A percentile compares a stretch with the other conserved stretches of the same genome.
phyloP scores from a whole-genome alignment of 2,113 vertebrate genomes.

The Myotis lucifugus region DNA sequence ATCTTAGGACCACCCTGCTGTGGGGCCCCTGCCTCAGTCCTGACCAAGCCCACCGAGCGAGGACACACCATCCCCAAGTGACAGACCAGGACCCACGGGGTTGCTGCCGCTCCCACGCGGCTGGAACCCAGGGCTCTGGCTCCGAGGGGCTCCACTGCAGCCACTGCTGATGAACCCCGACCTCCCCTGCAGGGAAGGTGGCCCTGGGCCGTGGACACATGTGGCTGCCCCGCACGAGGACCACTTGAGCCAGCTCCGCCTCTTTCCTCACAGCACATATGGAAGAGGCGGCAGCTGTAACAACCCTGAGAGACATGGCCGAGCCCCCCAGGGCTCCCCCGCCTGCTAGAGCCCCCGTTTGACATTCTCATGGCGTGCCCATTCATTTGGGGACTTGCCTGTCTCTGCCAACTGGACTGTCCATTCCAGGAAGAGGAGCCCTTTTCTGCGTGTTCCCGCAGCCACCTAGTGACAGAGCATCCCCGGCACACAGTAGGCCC shows the following conservation, averaged over 20 bases:
- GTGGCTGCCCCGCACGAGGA: accelerated
- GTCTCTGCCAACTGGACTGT: not conserved
- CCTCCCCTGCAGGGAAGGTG: too few species aligned
- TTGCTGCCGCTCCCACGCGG: accelerated
- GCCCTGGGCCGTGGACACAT: accelerated
- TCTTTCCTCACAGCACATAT: not conserved
- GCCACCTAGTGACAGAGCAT: not conserved
- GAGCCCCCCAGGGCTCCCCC: accelerated
- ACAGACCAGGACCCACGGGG: accelerated
- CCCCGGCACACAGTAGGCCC: accelerated
- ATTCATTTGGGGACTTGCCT: too few species aligned
- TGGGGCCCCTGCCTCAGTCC: not conserved
- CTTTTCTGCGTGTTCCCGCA: not conserved
- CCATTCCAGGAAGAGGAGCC: not conserved
- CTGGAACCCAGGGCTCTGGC: too few species aligned
- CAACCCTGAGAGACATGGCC: not conserved
- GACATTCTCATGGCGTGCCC: accelerated
- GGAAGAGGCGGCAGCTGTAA: not conserved
- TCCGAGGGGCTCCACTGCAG: not conserved
- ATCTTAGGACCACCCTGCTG: not conserved
- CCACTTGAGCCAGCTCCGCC: not conserved
- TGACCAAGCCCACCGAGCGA: not conserved
- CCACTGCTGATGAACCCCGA: too few species aligned
- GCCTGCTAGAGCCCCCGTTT: accelerated
- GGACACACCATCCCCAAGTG: accelerated